These are phyloP conservation scores for Apantesis nais DNA, from an alignment of 2,888 invertebrate species.

Conservation along the genomic window DNA sequence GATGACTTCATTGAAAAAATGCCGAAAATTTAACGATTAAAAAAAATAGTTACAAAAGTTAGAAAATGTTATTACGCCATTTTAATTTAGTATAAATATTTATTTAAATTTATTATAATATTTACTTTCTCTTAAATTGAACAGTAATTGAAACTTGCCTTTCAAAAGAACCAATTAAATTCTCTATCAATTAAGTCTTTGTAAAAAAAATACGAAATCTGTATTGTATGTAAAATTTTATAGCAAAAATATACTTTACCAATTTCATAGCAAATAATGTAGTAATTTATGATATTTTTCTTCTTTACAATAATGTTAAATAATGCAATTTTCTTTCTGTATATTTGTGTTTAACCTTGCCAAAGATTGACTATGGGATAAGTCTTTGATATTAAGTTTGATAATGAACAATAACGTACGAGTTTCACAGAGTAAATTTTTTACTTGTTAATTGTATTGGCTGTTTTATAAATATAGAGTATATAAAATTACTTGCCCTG, in stretches of 20 bases:
- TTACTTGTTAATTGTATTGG: too few relatives aligned
- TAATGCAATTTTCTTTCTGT: not conserved
- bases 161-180: not conserved
- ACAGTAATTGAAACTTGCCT: not conserved
- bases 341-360: not conserved
- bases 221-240: not conserved
- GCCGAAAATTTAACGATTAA: too few relatives aligned
- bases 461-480: too few relatives aligned
- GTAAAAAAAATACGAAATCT: not conserved
- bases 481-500: too few relatives aligned
- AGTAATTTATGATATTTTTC: not conserved
- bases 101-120: too few relatives aligned
- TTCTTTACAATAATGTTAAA: not conserved
- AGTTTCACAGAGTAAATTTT: too few relatives aligned
- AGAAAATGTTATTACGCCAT: not conserved
- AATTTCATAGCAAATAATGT: not conserved
- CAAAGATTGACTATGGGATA: not conserved
- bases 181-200: not conserved
- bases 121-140: too few relatives aligned
- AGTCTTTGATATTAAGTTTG: not conserved
- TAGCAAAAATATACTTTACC: not conserved
- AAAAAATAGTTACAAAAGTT: too few relatives aligned
- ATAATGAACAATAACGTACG: not conserved
- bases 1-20: too few relatives aligned
- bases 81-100: not conserved